phyloP scores from a whole-genome alignment of 2,113 vertebrate genomes.

The Regulus satrapa region DNA sequence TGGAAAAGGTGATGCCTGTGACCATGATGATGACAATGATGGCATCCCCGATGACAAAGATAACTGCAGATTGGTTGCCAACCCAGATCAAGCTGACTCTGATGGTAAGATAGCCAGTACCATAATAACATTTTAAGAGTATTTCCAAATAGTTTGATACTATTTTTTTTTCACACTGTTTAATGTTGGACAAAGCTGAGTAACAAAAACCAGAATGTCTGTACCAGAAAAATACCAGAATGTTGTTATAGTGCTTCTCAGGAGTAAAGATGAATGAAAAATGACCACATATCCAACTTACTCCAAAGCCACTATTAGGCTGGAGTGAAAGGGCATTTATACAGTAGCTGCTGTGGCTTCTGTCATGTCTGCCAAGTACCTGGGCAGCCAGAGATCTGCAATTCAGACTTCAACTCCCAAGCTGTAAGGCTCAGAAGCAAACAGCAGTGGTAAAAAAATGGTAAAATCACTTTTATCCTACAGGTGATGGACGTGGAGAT shows the following conservation, averaged over 20 bases:
- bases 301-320: not conserved
- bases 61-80: constrained; percentile 90
- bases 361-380: not conserved
- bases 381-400: not conserved
- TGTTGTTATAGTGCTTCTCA: not conserved
- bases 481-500: constrained; percentile 95
- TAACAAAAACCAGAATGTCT: not conserved
- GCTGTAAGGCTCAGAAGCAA: not conserved
- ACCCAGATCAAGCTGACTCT: constrained; percentile 92
- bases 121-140: not conserved
- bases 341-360: not conserved
- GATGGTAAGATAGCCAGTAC: constrained; percentile 76
- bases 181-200: not conserved
- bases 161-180: not conserved
- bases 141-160: not conserved
- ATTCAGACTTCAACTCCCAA: not conserved
- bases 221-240: not conserved
- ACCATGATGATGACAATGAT: constrained; percentile 98
- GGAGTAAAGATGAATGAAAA: not conserved
- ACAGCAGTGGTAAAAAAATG: not conserved
- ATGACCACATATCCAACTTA: not conserved
- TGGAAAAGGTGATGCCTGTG: constrained; percentile 95
- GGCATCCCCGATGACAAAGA: constrained; percentile 96
- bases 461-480: not conserved
- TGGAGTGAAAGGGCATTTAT: not conserved